A percentile compares a stretch with the other conserved stretches of the same genome.
phyloP scores from a whole-genome alignment of 2,797 vertebrate species.

The Sphaeramia orbicularis region DNA sequence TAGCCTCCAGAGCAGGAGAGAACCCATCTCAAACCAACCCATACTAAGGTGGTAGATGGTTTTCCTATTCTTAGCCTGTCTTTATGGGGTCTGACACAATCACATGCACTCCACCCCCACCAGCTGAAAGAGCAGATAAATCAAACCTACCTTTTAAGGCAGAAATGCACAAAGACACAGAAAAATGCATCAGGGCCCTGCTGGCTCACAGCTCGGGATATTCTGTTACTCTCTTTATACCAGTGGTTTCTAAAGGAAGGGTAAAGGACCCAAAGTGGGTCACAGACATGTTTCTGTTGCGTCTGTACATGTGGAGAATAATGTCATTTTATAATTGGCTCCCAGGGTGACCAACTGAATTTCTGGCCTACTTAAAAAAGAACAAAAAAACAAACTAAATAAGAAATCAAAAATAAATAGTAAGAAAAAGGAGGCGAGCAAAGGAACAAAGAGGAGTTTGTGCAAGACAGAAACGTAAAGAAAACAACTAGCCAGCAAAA shows the following conservation, averaged over 20 bases:
- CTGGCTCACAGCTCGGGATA: constrained; percentile 18
- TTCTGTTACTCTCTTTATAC: constrained; percentile 19
- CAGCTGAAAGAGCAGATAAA: constrained; percentile 62
- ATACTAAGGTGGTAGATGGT: constrained; percentile 43
- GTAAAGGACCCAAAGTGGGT: constrained; percentile 25
- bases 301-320: constrained; percentile 22
- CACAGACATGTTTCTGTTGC: constrained; percentile 21
- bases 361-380: constrained; percentile 37
- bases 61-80: constrained; percentile 70
- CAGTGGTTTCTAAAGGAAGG: constrained; percentile 30
- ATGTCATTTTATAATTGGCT: constrained; percentile 34
- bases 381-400: constrained; percentile 11
- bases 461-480: constrained; percentile 15
- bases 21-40: constrained; percentile 49
- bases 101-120: constrained; percentile 62
- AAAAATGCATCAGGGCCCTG: constrained; percentile 34
- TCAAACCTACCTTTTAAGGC: constrained; percentile 75
- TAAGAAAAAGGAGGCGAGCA: neutral
- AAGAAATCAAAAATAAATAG: constrained; percentile 10
- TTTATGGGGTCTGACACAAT: constrained; percentile 62
- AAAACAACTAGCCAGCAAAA: constrained; percentile 18
- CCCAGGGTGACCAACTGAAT: constrained; percentile 26
- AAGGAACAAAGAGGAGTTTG: constrained; percentile 7
- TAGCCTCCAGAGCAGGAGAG: constrained; percentile 36
- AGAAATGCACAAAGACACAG: constrained; percentile 48